Conservation (phyloP, 2,888 invertebrate species). For the Liposcelis brunnea region DNA sequence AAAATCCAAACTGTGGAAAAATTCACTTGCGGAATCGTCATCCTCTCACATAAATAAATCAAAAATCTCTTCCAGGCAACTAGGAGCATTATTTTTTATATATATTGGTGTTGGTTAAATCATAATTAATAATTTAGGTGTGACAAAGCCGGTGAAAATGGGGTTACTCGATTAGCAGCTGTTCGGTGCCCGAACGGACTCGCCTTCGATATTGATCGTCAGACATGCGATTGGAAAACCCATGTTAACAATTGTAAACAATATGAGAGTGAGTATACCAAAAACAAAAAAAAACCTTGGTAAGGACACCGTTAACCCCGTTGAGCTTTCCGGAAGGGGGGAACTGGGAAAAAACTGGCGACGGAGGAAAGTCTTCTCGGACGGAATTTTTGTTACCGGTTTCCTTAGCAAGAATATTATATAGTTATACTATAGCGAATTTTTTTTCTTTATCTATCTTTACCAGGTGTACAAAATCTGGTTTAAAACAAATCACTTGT, state of each 20-base stretch:
- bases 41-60: no score
- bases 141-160: conserved; percentile 77
- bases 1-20: no score
- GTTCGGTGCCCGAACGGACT: conserved; percentile 80
- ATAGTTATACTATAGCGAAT: not conserved
- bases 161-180: conserved; percentile 69
- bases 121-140: conserved; percentile 42
- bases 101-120: not conserved
- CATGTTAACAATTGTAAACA: conserved; percentile 91
- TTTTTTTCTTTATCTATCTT: conserved; percentile 7
- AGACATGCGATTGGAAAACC: conserved; percentile 93
- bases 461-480: conserved; percentile 82
- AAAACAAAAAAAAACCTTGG: conserved; percentile 11
- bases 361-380: conserved; percentile 4
- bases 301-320: conserved; percentile 14
- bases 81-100: conserved; percentile 1
- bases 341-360: not conserved
- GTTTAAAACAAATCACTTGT: conserved; percentile 92
- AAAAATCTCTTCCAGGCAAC: no score
- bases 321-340: conserved; percentile 3
- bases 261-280: conserved; percentile 65
- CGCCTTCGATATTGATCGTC: conserved; percentile 84
- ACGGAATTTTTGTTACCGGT: conserved; percentile 11
- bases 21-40: no score
- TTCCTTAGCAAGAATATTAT: conserved; percentile 8